These are phyloP conservation scores for Sarcophaga variegata DNA, from an alignment of 2,888 invertebrate species.

Conservation along the genomic window DNA sequence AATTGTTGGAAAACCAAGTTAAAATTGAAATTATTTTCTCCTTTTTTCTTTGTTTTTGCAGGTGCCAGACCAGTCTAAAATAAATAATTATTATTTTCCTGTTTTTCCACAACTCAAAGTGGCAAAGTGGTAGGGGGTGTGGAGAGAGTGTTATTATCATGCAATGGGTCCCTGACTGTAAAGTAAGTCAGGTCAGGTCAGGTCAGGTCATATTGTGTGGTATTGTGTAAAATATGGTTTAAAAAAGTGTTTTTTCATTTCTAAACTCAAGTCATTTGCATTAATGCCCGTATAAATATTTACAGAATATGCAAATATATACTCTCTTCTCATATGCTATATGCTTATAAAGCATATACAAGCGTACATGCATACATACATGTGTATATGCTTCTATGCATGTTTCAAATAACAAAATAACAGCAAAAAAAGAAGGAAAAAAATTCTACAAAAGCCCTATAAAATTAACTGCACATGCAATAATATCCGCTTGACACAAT, in stretches of 20 bases:
- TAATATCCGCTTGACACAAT: conserved; percentile 71
- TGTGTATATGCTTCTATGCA: not conserved
- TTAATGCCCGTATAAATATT: not conserved
- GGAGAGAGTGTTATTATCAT: too few species aligned
- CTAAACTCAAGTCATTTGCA: not conserved
- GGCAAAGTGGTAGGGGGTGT: too few species aligned
- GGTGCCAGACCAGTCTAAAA: not conserved
- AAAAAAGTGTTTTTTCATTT: not conserved
- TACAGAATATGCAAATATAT: conserved; percentile 6
- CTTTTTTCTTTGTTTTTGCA: too few species aligned
- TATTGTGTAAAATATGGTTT: too few species aligned
- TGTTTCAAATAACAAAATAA: not conserved
- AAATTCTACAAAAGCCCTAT: conserved; percentile 8
- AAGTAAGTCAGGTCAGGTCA: not conserved
- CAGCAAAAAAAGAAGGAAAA: not conserved
- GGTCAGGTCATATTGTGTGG: too few species aligned
- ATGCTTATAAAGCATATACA: not conserved
- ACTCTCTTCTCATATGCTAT: not conserved
- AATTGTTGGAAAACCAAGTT: not conserved
- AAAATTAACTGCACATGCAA: conserved; percentile 68
- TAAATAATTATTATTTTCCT: conserved; percentile 26
- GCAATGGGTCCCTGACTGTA: not conserved
- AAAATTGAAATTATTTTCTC: not conserved
- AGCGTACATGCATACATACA: not conserved
- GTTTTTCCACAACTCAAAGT: not conserved